These are phyloP conservation scores for Numenius phaeopus DNA, from an alignment of 2,797 vertebrate species.

Conservation along the genomic window DNA sequence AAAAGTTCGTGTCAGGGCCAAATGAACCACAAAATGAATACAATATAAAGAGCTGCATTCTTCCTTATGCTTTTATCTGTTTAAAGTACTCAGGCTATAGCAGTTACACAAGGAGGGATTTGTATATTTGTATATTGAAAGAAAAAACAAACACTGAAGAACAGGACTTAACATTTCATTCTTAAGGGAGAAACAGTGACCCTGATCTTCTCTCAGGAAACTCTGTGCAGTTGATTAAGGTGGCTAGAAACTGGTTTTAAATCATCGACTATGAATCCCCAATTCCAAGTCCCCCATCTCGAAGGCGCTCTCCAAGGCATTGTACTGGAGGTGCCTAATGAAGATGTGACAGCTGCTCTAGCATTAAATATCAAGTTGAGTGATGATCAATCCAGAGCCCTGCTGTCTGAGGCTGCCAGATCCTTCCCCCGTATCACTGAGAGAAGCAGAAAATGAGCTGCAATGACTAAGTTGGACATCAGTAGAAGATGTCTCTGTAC, in stretches of 20 bases:
- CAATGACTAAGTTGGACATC: neutral
- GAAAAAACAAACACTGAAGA: neutral
- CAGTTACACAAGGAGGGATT: neutral
- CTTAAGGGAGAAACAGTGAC: neutral
- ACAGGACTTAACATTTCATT: neutral
- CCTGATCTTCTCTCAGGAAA: neutral
- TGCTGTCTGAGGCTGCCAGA: neutral
- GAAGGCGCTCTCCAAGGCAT: neutral
- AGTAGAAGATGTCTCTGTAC: neutral
- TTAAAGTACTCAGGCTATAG: neutral
- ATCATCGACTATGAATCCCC: neutral
- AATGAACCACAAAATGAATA: neutral
- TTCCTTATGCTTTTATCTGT: neutral
- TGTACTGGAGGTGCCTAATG: neutral
- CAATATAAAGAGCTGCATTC: neutral
- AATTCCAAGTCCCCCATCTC: neutral
- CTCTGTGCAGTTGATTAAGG: neutral
- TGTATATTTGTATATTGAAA: neutral
- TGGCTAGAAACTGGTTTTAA: neutral
- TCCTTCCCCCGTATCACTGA: neutral
- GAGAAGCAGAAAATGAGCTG: neutral
- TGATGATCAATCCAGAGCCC: neutral
- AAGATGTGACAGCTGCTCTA: neutral
- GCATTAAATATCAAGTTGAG: neutral
- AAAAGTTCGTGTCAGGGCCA: neutral